phyloP scores from a whole-genome alignment of 2,797 vertebrate genomes.

The Hemitrygon akajei region DNA sequence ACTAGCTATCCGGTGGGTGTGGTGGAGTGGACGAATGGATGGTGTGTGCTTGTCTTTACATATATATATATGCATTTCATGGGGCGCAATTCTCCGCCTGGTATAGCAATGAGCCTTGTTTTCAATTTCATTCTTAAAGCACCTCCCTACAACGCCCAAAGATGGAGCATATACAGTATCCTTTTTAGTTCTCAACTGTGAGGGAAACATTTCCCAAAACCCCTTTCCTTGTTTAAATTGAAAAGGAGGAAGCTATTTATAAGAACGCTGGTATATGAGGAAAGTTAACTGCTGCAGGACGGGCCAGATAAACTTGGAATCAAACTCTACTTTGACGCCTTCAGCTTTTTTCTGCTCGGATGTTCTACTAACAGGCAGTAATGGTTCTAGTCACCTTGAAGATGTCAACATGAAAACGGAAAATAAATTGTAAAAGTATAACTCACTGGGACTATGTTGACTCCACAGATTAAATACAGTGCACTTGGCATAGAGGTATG shows the following conservation, averaged over 20 bases:
- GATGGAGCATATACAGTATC: neutral
- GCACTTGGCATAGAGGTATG: neutral
- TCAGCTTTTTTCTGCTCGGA: neutral
- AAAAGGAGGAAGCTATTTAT: neutral
- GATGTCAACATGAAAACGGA: neutral
- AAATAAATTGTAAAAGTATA: neutral
- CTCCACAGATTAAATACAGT: neutral
- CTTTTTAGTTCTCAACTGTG: neutral
- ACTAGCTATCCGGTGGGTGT: neutral
- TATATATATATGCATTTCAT: neutral
- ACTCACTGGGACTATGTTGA: neutral
- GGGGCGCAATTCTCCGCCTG: neutral
- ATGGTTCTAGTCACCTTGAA: neutral
- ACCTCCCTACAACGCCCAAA: neutral
- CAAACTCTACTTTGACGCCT: neutral
- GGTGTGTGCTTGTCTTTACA: neutral
- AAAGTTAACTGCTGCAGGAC: neutral
- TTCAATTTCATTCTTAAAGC: conserved; percentile 17
- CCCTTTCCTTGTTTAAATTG: neutral
- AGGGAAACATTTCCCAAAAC: neutral
- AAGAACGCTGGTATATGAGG: neutral
- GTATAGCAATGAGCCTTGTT: neutral
- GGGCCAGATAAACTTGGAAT: neutral
- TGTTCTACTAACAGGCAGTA: neutral
- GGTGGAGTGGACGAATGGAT: too few species aligned